phyloP scores from a whole-genome alignment of 1,140 invertebrate genomes.

The Atta colombica region DNA sequence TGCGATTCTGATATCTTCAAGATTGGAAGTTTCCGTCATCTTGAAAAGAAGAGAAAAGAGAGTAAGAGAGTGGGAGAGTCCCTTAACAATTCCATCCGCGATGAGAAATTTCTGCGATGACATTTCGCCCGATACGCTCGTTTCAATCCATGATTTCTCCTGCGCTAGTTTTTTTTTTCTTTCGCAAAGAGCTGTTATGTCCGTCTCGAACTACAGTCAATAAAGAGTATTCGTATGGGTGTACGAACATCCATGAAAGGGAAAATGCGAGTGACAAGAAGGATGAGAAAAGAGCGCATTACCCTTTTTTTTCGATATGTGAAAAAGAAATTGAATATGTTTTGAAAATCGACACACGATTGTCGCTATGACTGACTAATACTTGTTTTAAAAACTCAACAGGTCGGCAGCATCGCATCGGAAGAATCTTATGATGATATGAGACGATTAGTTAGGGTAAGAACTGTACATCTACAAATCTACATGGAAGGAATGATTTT shows the following conservation, averaged over 20 bases:
- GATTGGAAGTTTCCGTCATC: slow-evolving; percentile 31
- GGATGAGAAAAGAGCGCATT: background rate
- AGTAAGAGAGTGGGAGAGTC: background rate
- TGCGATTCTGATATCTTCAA: background rate
- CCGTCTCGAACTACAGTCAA: background rate
- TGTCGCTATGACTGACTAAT: background rate
- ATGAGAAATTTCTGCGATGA: slow-evolving; percentile 36
- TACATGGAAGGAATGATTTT: too few species aligned
- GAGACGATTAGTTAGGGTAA: slow-evolving; percentile 87
- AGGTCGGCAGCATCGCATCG: slow-evolving; percentile 87
- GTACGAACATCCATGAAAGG: background rate
- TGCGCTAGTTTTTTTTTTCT: background rate
- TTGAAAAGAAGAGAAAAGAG: background rate
- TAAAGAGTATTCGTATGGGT: slow-evolving; percentile 2
- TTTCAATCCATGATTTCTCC: background rate
- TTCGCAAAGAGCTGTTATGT: background rate
- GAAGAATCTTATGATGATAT: slow-evolving; percentile 88
- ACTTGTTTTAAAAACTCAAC: slow-evolving; percentile 73
- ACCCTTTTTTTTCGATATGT: background rate
- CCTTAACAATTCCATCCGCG: slow-evolving; percentile 8
- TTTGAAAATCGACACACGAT: background rate
- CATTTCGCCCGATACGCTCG: slow-evolving; percentile 33
- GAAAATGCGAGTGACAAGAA: background rate
- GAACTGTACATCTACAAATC: slow-evolving; percentile 35
- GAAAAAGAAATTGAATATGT: background rate